These are phyloP conservation scores for Halesus radiatus DNA, from an alignment of 1,140 invertebrate genomes.

Conservation along the genomic window DNA sequence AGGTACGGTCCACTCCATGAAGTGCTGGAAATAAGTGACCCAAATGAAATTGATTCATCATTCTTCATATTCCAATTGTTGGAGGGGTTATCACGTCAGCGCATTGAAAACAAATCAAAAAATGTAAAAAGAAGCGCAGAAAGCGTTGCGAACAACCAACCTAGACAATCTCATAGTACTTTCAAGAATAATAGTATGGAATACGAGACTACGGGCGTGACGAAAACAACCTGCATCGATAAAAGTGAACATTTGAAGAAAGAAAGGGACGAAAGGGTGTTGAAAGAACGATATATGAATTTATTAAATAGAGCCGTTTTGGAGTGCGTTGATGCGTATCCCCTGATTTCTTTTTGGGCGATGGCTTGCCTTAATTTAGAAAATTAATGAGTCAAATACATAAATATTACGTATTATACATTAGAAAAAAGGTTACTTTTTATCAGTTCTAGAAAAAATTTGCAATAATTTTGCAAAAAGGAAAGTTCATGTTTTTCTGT, in stretches of 20 bases:
- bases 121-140: neutral
- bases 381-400: neutral
- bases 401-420: neutral
- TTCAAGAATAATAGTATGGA: neutral
- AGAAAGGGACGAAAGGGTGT: conserved; percentile 13
- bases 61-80: conserved; percentile 39
- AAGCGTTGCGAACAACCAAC: neutral
- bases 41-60: conserved; percentile 18
- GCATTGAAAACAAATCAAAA: conserved; percentile 9
- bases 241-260: neutral
- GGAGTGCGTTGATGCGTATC: conserved; percentile 52
- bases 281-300: conserved; percentile 35
- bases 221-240: too few relatives aligned
- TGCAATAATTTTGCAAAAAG: too few relatives aligned
- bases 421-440: too few relatives aligned
- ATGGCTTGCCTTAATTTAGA: conserved; percentile 48
- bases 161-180: too few relatives aligned
- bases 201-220: neutral
- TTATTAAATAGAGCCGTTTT: conserved; percentile 39
- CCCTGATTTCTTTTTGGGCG: conserved; percentile 50
- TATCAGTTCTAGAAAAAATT: too few relatives aligned
- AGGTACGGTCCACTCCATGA: neutral
- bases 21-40: conserved; percentile 35
- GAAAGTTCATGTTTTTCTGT: too few relatives aligned
- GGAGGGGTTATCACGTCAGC: conserved; percentile 1